These are phyloP conservation scores for Tenthredo mesomela DNA, from an alignment of 2,888 invertebrate genomes.

Conservation along the genomic window DNA sequence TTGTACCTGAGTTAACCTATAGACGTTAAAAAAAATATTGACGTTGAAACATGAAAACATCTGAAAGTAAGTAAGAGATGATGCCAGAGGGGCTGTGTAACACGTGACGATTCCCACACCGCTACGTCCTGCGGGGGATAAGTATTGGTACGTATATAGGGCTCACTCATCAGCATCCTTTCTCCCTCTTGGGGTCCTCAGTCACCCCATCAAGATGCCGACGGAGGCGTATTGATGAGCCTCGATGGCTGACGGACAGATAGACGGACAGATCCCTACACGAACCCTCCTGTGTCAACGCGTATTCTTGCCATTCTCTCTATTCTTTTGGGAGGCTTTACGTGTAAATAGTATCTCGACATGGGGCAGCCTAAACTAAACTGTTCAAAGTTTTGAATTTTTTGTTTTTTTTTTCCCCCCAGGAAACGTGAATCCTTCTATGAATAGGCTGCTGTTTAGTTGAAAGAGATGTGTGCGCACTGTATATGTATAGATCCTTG, in stretches of 20 bases:
- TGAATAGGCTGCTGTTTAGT: not conserved
- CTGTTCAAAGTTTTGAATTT: not conserved
- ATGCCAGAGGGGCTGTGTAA: slow-evolving; percentile 35
- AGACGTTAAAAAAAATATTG: slow-evolving; percentile 5
- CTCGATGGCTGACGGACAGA: slow-evolving; percentile 50
- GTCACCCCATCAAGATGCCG: slow-evolving; percentile 51
- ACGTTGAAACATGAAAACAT: slow-evolving; percentile 47
- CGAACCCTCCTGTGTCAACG: slow-evolving; percentile 42
- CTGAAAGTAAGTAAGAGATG: slow-evolving; percentile 23
- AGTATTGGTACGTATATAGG: slow-evolving; percentile 23
- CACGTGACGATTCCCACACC: slow-evolving; percentile 49
- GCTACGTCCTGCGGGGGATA: not conserved
- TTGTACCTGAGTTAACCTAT: slow-evolving; percentile 2
- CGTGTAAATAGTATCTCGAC: slow-evolving; percentile 7
- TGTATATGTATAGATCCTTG: not conserved
- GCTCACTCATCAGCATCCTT: slow-evolving; percentile 49
- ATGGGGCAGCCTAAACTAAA: not conserved
- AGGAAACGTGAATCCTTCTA: not conserved
- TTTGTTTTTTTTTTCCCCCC: not conserved
- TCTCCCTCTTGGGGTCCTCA: slow-evolving; percentile 47
- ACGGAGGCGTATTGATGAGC: slow-evolving; percentile 53
- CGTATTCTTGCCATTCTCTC: slow-evolving; percentile 28
- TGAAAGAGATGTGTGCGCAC: not conserved
- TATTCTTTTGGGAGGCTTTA: not conserved
- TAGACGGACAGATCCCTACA: slow-evolving; percentile 28